Percentiles rank a stretch among this genome's conserved stretches.
phyloP scores from a whole-genome alignment of 2,113 vertebrate species.

The Hyla sarda region DNA sequence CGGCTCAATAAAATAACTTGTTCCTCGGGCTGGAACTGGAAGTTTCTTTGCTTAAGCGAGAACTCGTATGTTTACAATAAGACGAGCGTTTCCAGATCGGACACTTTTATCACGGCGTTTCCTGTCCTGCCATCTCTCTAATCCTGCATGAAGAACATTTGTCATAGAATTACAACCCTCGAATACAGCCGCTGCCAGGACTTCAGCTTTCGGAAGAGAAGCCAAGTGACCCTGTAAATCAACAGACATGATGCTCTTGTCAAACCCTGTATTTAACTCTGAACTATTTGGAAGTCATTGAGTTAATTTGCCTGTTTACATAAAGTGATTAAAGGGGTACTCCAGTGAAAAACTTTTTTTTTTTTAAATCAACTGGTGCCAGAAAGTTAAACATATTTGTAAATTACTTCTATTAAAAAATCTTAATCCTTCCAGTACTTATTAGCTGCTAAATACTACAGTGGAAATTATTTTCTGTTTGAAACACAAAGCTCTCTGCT shows the following conservation, averaged over 20 bases:
- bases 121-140: background rate
- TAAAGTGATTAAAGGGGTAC: background rate
- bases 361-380: too few species aligned
- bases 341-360: too few species aligned
- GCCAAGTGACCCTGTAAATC: background rate
- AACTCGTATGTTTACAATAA: background rate
- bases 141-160: slow-evolving; percentile 33
- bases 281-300: background rate
- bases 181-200: background rate
- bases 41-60: background rate
- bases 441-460: too few species aligned
- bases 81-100: background rate
- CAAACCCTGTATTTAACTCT: background rate
- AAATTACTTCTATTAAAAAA: too few species aligned
- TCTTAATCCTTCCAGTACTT: too few species aligned
- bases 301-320: background rate
- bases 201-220: background rate
- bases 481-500: too few species aligned
- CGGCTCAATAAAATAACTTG: background rate
- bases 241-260: background rate
- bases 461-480: too few species aligned
- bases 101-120: background rate
- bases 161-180: background rate
- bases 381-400: too few species aligned
- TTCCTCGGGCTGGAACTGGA: background rate